Evolutionary conservation across 2,888 invertebrate species (phyloP).

Genomic region (Drosophila prostipennis): DNA sequence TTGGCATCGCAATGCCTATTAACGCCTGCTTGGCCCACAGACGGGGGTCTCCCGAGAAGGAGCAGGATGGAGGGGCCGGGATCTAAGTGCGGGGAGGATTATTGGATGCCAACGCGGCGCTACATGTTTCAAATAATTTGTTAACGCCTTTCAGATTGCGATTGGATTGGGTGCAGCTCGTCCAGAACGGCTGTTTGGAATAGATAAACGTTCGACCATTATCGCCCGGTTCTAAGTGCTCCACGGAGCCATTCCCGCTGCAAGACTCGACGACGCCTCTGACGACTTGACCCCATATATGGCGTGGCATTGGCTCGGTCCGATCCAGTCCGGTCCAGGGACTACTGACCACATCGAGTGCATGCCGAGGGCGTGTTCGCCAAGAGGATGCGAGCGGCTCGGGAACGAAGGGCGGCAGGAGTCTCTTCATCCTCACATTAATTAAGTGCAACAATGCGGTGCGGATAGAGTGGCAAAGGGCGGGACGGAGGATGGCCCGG

Average conservation of each 20-base stretch:
- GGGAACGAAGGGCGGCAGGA: constrained; percentile 30
- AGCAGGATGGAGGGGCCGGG: not conserved
- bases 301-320: constrained; percentile 6
- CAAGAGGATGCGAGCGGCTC: constrained; percentile 28
- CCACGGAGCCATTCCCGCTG: constrained; percentile 59
- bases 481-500: constrained; percentile 11
- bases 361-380: constrained; percentile 65
- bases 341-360: constrained; percentile 41
- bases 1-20: constrained; percentile 76
- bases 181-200: constrained; percentile 36
- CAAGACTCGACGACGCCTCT: constrained; percentile 50
- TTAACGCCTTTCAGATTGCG: constrained; percentile 62
- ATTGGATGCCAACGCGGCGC: constrained; percentile 69
- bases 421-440: constrained; percentile 65
- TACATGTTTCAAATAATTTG: constrained; percentile 76
- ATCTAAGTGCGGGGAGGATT: constrained; percentile 37
- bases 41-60: not conserved
- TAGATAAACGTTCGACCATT: constrained; percentile 68
- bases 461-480: constrained; percentile 42
- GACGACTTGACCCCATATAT: constrained; percentile 44
- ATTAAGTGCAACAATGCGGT: constrained; percentile 77
- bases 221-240: constrained; percentile 52
- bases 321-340: not conserved
- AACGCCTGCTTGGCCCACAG: constrained; percentile 58
- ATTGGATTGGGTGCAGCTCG: constrained; percentile 66